phyloP scores from a whole-genome alignment of 2,888 invertebrate species.

The Synanthedon vespiformis region DNA sequence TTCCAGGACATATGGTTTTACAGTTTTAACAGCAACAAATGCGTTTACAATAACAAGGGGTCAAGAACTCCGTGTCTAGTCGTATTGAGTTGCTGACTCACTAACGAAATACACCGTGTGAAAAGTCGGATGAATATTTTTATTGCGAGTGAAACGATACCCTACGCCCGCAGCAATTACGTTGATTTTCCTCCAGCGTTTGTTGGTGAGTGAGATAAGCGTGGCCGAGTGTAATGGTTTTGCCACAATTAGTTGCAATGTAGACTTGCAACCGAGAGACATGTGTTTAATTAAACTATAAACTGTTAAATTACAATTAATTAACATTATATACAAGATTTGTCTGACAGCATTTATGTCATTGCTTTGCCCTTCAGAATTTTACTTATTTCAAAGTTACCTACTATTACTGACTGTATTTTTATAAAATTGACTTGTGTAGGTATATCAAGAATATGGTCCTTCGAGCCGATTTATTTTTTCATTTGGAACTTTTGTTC shows the following conservation, averaged over 20 bases:
- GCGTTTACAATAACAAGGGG: slow-evolving; percentile 20
- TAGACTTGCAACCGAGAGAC: slow-evolving; percentile 3
- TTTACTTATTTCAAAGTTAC: no score
- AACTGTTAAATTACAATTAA: neutral
- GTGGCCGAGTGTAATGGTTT: slow-evolving; percentile 1
- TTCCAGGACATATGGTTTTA: no score
- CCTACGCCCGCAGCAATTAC: neutral
- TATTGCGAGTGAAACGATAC: neutral
- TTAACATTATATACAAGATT: neutral
- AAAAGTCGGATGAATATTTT: neutral
- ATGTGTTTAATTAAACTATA: neutral
- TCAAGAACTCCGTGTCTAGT: slow-evolving; percentile 53
- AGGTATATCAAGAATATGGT: no score
- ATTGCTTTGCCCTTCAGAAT: no score
- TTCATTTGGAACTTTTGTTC: no score
- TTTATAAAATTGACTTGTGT: no score
- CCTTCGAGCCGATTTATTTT: no score
- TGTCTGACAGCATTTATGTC: neutral
- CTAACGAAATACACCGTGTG: slow-evolving; percentile 4
- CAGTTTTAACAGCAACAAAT: neutral
- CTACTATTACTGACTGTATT: no score
- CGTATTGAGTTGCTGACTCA: slow-evolving; percentile 51
- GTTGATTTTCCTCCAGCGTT: neutral
- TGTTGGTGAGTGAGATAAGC: neutral
- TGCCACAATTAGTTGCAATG: slow-evolving; percentile 25